A percentile compares a stretch with the other conserved stretches of the same genome.
These are phyloP conservation scores for Halcyon leucocephala DNA, from an alignment of 2,797 vertebrate species.

Conservation along the genomic window DNA sequence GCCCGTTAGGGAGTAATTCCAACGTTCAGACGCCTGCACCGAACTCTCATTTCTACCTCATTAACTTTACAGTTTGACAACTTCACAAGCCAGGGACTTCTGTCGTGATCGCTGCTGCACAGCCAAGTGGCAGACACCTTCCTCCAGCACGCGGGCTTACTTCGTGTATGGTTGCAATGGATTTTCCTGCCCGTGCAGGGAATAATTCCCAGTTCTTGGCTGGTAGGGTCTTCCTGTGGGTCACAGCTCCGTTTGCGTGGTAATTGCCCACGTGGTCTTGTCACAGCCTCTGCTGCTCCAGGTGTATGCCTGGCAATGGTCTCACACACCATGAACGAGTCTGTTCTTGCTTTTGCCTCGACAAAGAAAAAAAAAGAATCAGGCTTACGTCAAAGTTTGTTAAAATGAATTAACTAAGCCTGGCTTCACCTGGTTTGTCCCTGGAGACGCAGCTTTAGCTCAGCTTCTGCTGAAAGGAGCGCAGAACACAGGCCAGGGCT, in stretches of 20 bases:
- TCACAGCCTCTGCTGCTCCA: not conserved
- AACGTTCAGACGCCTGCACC: conserved; percentile 40
- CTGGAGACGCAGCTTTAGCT: not conserved
- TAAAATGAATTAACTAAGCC: not conserved
- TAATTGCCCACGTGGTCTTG: not conserved
- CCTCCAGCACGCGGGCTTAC: not conserved
- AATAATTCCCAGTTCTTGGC: not conserved
- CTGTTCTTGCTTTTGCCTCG: not conserved
- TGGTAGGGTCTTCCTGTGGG: not conserved
- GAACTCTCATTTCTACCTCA: conserved; percentile 73
- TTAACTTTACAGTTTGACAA: conserved; percentile 76
- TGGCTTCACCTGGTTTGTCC: not conserved
- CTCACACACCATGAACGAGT: not conserved
- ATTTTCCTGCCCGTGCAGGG: not conserved
- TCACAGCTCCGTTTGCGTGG: not conserved
- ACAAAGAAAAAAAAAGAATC: not conserved
- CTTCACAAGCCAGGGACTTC: conserved; percentile 60
- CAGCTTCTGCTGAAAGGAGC: not conserved
- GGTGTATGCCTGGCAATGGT: not conserved
- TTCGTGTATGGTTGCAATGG: rapidly evolving
- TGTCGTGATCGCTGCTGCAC: conserved; percentile 1
- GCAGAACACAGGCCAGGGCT: not conserved
- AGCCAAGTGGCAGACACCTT: not conserved
- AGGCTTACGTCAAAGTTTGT: not conserved
- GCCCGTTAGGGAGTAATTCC: conserved; percentile 39